Percentiles rank a stretch among this genome's conserved stretches.
Evolutionary conservation across 2,113 vertebrate species (phyloP).

Genomic region (Choloepus hoffmanni): DNA sequence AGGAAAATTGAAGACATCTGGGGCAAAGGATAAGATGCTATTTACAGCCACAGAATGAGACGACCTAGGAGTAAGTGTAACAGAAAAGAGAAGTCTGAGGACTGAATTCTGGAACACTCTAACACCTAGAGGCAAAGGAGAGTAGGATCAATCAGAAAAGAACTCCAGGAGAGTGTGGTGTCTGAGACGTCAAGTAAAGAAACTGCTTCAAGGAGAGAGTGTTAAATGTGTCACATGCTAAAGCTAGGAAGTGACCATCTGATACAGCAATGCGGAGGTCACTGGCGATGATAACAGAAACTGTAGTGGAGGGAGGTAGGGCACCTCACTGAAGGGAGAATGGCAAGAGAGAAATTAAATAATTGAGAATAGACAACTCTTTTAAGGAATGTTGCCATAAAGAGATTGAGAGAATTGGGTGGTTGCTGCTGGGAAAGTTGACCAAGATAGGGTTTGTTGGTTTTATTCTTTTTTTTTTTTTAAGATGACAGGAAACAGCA

Average conservation of each 20-base stretch:
- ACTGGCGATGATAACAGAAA: not conserved
- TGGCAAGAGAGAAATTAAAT: not conserved
- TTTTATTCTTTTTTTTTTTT: not conserved
- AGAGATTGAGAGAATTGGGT: not conserved
- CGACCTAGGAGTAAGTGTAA: not conserved
- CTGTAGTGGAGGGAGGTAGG: not conserved
- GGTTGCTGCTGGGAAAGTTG: not conserved
- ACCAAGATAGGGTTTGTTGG: not conserved
- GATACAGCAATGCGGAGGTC: not conserved
- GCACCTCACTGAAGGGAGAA: not conserved
- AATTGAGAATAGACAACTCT: not conserved
- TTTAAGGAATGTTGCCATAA: slow-evolving; percentile 7
- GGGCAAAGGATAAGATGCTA: not conserved
- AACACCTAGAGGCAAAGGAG: not conserved
- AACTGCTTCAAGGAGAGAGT: not conserved
- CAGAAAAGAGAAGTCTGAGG: not conserved
- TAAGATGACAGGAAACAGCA: slow-evolving; percentile 1
- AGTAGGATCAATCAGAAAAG: not conserved
- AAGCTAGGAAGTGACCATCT: not conserved
- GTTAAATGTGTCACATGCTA: not conserved
- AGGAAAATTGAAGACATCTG: not conserved
- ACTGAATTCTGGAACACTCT: not conserved
- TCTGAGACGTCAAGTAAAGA: slow-evolving; percentile 3
- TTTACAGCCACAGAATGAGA: not conserved
- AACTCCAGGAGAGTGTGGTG: not conserved